Evolutionary conservation across 1,140 invertebrate genomes (phyloP).

Genomic region (Ceratosolen solmsi): DNA sequence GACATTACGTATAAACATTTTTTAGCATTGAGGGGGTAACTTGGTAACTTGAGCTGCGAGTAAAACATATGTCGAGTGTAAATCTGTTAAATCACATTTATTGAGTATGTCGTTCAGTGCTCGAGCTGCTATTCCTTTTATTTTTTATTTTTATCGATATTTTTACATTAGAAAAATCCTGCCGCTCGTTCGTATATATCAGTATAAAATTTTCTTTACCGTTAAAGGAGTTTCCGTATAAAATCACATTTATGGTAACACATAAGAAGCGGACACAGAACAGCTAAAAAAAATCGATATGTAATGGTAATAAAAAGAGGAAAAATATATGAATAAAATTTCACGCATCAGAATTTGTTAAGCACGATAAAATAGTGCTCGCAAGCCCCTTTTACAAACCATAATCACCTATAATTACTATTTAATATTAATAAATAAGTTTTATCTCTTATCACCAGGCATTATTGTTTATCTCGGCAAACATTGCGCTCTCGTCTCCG

Average conservation of each 20-base stretch:
- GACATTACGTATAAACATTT: neutral
- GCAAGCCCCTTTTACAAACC: neutral
- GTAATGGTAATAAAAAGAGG: neutral
- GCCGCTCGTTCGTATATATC: neutral
- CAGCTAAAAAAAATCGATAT: neutral
- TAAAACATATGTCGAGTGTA: conserved; percentile 6
- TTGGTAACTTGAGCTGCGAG: neutral
- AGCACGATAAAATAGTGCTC: neutral
- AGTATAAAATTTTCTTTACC: neutral
- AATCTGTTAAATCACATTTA: conserved; percentile 46
- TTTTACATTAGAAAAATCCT: neutral
- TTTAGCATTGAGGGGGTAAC: neutral
- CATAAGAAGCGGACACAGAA: no score
- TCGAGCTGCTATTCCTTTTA: no score
- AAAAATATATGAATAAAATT: neutral
- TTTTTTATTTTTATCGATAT: conserved; percentile 24
- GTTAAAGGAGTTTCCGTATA: neutral
- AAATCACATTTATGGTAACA: neutral
- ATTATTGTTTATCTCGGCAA: neutral
- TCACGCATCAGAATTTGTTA: neutral
- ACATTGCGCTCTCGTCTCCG: neutral
- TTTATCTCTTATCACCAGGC: neutral
- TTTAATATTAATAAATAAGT: conserved; percentile 31
- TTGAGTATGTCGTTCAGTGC: conserved; percentile 2
- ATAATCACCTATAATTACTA: conserved; percentile 9